Percentiles rank a stretch among this genome's conserved stretches.
Conservation (phyloP, 2,888 invertebrate genomes). For the Harpagoxenus sublaevis region DNA sequence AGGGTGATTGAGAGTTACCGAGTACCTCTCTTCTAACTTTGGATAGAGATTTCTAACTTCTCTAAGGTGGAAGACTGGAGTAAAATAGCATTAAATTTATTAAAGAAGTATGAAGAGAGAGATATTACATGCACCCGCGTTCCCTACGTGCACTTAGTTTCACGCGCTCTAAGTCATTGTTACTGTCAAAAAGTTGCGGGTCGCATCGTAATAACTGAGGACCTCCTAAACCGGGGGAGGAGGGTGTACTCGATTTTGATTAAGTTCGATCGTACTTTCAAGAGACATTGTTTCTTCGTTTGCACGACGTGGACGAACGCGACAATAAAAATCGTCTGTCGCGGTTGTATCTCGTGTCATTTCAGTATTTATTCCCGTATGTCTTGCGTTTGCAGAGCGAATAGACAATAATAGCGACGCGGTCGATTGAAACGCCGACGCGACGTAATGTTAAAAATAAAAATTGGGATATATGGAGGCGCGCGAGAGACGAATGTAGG, state of each 20-base stretch:
- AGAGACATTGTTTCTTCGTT: neutral
- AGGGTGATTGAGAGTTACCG: conserved; percentile 48
- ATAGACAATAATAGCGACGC: neutral
- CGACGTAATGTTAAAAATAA: conserved; percentile 23
- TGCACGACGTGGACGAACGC: neutral
- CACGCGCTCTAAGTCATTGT: conserved; percentile 15
- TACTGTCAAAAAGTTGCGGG: conserved; percentile 25
- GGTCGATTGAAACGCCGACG: neutral
- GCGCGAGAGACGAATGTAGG: conserved; percentile 11
- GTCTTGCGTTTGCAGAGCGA: neutral
- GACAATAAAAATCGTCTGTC: neutral
- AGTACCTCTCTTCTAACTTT: conserved; percentile 38
- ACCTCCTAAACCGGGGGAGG: neutral
- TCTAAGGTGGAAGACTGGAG: conserved; percentile 9
- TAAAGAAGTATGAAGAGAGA: conserved; percentile 44
- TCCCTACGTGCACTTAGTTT: conserved; percentile 4
- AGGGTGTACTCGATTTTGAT: neutral
- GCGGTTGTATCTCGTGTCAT: neutral
- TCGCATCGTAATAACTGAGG: conserved; percentile 21
- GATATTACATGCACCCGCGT: conserved; percentile 17
- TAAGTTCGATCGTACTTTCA: neutral
- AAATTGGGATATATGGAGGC: neutral
- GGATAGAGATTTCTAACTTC: conserved; percentile 40
- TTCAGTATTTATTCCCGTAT: neutral
- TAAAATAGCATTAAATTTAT: conserved; percentile 54